Evolutionary conservation across 1,140 invertebrate genomes (phyloP), one percentile per base, ranked within the genome.

Genomic region (Halyomorpha halys): DNA sequence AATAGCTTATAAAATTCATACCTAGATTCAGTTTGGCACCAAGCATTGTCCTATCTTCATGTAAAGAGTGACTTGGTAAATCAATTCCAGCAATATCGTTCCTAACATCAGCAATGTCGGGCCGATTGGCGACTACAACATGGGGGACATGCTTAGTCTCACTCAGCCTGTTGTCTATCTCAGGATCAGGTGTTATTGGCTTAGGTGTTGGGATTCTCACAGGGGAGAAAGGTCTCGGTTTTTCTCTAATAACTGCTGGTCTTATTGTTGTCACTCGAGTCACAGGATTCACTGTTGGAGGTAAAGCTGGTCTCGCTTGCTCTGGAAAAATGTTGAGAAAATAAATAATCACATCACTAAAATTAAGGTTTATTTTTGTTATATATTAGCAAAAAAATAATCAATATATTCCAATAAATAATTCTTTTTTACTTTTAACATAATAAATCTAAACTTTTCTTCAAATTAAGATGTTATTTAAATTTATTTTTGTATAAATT

Each of bases 11-110:
- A 21, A 51, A 61, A 66, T 54, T 27, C 34, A 71, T 70, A 76
- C 78, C 89, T 56, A 91, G 77, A 74, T 91, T 91, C 3, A 91
- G 77, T 70, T 85, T 84, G 1, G 87, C 86, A 30, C 86, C 87
- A 64, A 84, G 79, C 1, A 82, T 77, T 66, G 85, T 82, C 30
- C 82, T 78, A 53, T 82, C 79, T 23, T 81, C 77, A 30, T 83
- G 81, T 5, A 88, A 78, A 1, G 75, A 74, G 11, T 78, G 74
- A 82, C 88, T 69, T 77, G 85, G 70, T 79, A 85, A 64, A 76
- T 84, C 68, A 71, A 82, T 72, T 76, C 76, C 75, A 59, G 77
- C 72, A 19, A 76, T 74, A 8, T 77, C 77, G 39, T 78, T 77
- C 39, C 78, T 74, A 3, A 80, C 77, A 4, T 75, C 72, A n/a